phyloP scores from a whole-genome alignment of 2,113 vertebrate species.

The Phrynosoma platyrhinos region DNA sequence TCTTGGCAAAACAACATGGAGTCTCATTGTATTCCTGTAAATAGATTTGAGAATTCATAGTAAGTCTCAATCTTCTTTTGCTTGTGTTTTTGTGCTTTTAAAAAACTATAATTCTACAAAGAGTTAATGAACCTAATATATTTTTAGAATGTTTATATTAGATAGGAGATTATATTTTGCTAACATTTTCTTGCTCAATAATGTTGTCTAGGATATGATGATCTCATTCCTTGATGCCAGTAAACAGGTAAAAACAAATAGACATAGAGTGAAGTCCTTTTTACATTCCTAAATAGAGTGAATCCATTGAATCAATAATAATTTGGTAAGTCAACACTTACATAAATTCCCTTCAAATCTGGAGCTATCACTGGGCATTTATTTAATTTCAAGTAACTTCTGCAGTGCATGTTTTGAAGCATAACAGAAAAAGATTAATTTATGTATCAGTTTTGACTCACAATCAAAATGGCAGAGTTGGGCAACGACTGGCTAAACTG shows the following conservation, averaged over 20 bases:
- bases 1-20: background rate
- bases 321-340: no score
- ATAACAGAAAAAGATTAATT: background rate
- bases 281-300: background rate
- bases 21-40: background rate
- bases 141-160: background rate
- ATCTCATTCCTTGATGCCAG: background rate
- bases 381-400: background rate
- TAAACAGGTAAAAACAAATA: background rate
- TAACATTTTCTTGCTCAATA: rapidly evolving
- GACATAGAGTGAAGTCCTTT: background rate
- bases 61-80: background rate
- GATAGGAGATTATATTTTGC: background rate
- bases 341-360: background rate
- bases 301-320: no score
- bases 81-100: background rate
- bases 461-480: no score
- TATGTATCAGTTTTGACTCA: no score
- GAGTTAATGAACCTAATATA: background rate
- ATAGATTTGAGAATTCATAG: background rate
- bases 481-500: no score
- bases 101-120: background rate
- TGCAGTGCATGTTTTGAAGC: background rate
- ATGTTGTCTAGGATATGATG: background rate
- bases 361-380: no score